Conservation (phyloP, 2,888 invertebrate genomes). For the Meloe dianella region DNA sequence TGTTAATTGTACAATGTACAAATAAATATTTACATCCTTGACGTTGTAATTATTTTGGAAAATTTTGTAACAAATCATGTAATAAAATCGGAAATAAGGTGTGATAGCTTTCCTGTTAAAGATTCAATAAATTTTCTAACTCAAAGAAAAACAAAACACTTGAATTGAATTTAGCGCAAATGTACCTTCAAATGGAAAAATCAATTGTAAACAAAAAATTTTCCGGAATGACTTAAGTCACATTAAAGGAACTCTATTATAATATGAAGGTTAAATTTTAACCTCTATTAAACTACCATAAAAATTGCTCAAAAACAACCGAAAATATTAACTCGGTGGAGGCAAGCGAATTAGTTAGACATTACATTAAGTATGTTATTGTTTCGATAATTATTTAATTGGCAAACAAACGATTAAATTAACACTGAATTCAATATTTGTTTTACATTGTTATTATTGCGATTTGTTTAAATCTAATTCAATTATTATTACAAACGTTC, state of each 20-base stretch:
- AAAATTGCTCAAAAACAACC: background rate
- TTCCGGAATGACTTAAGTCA: background rate
- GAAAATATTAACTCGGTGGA: background rate
- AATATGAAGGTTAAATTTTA: conserved; percentile 3
- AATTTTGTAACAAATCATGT: background rate
- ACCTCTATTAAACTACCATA: background rate
- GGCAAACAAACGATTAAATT: conserved; percentile 7
- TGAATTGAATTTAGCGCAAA: background rate
- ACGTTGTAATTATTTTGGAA: background rate
- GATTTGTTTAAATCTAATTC: background rate
- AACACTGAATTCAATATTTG: background rate
- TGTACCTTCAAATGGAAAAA: background rate
- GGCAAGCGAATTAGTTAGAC: background rate
- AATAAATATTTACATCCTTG: conserved; percentile 25
- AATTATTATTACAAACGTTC: conserved; percentile 1
- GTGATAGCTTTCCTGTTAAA: background rate
- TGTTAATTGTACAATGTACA: conserved; percentile 13
- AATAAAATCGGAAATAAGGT: background rate
- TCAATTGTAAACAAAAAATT: background rate
- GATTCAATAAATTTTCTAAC: background rate
- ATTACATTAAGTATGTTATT: background rate
- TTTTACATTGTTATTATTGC: background rate
- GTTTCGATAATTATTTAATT: background rate
- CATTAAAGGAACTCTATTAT: background rate
- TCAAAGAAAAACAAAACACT: background rate